Evolutionary conservation across 2,888 invertebrate species (phyloP).

Genomic region (Omphaloscelis lunosa): DNA sequence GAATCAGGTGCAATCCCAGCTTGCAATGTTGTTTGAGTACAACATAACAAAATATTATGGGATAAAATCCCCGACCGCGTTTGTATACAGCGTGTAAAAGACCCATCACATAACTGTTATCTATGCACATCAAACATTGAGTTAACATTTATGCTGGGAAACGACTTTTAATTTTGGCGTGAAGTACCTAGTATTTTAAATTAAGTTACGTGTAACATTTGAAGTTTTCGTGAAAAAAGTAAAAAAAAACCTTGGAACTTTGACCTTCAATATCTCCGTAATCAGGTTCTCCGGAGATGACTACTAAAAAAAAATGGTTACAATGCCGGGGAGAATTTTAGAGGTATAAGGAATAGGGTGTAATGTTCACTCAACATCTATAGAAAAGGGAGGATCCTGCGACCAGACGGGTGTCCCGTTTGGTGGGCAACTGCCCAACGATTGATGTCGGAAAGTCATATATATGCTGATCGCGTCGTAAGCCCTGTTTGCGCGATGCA

Average conservation of each 20-base stretch:
- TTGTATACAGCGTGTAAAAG: background rate
- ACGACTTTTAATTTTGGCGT: background rate
- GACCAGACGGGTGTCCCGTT: too few species aligned
- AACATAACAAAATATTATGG: conserved; percentile 12
- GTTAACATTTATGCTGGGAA: too few species aligned
- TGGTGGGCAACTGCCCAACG: too few species aligned
- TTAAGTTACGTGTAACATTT: background rate
- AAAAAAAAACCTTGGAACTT: background rate
- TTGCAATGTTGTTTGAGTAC: conserved; percentile 37
- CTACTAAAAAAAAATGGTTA: background rate
- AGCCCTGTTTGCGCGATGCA: too few species aligned
- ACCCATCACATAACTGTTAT: background rate
- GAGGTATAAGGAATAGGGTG: too few species aligned
- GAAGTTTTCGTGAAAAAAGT: background rate
- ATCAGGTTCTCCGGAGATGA: too few species aligned
- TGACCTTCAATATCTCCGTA: too few species aligned
- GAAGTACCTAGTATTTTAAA: background rate
- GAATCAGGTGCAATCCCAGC: conserved; percentile 46
- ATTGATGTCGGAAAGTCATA: too few species aligned
- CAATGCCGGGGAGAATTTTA: background rate
- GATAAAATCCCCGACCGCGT: background rate
- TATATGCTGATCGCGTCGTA: too few species aligned
- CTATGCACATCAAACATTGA: too few species aligned
- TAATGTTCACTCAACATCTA: too few species aligned
- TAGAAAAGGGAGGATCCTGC: too few species aligned